Percentiles rank a stretch among this genome's conserved stretches.
These are phyloP conservation scores for Balaenoptera acutorostrata DNA, from an alignment of 2,113 vertebrate genomes.

Conservation along the genomic window DNA sequence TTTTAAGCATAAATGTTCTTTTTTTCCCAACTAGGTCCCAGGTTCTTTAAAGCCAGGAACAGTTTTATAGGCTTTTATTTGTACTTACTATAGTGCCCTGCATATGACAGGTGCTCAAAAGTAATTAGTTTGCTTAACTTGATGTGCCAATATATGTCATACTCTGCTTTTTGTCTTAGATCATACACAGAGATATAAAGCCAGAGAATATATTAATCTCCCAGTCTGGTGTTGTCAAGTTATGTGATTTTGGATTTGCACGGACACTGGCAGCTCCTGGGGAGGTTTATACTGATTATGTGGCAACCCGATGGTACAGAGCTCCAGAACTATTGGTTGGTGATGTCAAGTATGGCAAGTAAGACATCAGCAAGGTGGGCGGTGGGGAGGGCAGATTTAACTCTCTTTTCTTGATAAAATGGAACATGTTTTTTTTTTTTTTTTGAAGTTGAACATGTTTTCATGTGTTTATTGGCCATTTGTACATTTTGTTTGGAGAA, in stretches of 20 bases:
- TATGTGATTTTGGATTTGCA: slow-evolving; percentile 95
- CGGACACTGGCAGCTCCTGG: slow-evolving; percentile 82
- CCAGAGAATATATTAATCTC: slow-evolving; percentile 96
- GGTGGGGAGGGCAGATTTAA: background rate
- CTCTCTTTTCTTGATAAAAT: background rate
- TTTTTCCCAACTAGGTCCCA: background rate
- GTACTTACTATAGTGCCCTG: background rate
- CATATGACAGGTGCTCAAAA: background rate
- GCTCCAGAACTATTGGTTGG: slow-evolving; percentile 93
- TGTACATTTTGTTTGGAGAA: too few relatives aligned
- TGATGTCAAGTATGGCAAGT: slow-evolving; percentile 92
- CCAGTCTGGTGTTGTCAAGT: slow-evolving; percentile 88
- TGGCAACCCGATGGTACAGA: slow-evolving; percentile 93
- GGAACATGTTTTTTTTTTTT: background rate
- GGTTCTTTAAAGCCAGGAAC: background rate
- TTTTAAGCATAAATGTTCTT: background rate
- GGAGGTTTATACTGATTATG: slow-evolving; percentile 91
- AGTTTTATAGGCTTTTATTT: background rate
- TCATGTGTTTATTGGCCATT: too few relatives aligned
- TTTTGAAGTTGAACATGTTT: too few relatives aligned
- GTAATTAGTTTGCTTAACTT: background rate
- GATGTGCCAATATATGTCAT: background rate
- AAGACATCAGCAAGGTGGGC: slow-evolving; percentile 46
- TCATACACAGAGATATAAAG: slow-evolving; percentile 94
- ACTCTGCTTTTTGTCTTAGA: slow-evolving; percentile 76